Evolutionary conservation across 2,797 vertebrate species (phyloP).

Genomic region (Sternotherus odoratus): DNA sequence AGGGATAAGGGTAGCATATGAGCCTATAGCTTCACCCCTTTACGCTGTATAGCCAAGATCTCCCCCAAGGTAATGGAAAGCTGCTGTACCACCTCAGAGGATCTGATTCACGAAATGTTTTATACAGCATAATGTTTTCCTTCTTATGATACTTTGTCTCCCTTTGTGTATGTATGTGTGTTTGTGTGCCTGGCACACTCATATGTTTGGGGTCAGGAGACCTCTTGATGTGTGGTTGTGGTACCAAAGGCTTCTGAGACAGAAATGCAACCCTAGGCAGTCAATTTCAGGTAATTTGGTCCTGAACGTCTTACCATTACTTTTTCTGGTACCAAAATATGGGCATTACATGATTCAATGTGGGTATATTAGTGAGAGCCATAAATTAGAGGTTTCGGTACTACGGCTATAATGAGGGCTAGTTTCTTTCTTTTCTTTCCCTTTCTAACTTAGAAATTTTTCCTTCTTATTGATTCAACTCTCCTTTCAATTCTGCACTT

Average conservation of each 20-base stretch:
- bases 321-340: neutral
- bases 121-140: neutral
- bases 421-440: neutral
- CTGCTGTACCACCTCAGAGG: neutral
- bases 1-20: neutral
- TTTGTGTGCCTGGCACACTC: neutral
- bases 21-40: fast-evolving
- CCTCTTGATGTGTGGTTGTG: neutral
- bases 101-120: neutral
- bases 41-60: neutral
- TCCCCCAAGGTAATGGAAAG: neutral
- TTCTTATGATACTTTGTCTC: fast-evolving
- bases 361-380: neutral
- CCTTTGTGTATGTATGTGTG: neutral
- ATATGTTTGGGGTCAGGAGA: neutral
- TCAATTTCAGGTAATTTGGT: neutral
- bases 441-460: constrained; percentile 6
- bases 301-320: neutral
- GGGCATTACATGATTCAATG: neutral
- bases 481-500: neutral
- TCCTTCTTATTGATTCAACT: neutral
- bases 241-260: neutral
- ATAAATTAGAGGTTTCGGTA: neutral
- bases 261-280: neutral
- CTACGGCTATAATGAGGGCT: neutral